These are phyloP conservation scores for Euspilapteryx auroguttella DNA, from an alignment of 2,888 invertebrate genomes.

Conservation along the genomic window DNA sequence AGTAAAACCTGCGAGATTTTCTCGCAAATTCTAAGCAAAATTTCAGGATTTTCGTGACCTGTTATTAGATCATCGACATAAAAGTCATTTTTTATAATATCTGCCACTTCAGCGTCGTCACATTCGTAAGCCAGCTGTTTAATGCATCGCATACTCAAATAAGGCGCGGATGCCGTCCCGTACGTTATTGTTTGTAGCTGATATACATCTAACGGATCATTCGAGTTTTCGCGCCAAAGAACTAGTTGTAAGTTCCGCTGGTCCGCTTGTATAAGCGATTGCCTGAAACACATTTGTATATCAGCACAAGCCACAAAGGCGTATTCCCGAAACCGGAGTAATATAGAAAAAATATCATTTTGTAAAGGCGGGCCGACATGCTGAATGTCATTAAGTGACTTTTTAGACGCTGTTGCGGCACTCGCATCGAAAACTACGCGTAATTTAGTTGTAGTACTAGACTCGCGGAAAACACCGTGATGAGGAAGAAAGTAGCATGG, in stretches of 20 bases:
- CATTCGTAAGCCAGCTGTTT: no score
- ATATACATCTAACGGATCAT: background rate
- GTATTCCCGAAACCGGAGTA: constrained; percentile 1
- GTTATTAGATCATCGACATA: constrained; percentile 1
- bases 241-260: background rate
- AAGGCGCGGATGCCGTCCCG: background rate
- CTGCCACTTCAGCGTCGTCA: background rate
- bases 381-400: background rate
- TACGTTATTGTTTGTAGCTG: no score
- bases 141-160: background rate
- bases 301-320: background rate
- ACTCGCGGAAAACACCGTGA: no score
- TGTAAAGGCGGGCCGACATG: background rate
- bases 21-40: background rate
- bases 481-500: no score
- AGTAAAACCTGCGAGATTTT: background rate
- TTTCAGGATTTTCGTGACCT: background rate
- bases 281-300: constrained; percentile 1
- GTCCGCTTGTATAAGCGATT: constrained; percentile 4
- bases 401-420: no score
- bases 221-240: constrained; percentile 1
- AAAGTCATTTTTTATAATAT: background rate
- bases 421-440: no score
- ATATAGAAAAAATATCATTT: constrained; percentile 1
- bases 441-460: no score